Evolutionary conservation across 2,113 vertebrate genomes (phyloP).

Genomic region (Xenopus laevis): DNA sequence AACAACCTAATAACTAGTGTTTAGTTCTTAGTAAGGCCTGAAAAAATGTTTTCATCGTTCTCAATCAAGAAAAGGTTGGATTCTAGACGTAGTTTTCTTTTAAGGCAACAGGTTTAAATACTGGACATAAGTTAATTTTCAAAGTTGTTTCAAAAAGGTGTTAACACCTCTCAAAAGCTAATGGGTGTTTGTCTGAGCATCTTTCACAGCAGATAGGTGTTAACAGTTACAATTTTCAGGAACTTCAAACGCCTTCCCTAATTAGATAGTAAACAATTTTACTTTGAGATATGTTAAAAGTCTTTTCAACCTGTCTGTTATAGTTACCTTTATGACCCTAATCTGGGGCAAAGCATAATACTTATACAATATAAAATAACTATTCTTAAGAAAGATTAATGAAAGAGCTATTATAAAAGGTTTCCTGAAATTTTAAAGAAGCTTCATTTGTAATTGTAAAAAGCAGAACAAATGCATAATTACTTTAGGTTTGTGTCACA

Average conservation of each 20-base stretch:
- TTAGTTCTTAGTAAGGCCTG: conserved; percentile 2
- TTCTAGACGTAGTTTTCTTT: background rate
- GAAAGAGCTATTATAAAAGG: background rate
- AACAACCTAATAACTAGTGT: background rate
- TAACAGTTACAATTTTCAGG: background rate
- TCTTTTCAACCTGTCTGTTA: conserved; percentile 25
- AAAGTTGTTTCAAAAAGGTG: background rate
- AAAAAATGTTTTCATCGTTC: too few species aligned
- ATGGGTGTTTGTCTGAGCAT: too few species aligned
- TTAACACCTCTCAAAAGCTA: background rate
- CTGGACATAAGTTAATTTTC: background rate
- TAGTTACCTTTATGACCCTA: conserved; percentile 33
- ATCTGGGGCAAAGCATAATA: conserved; percentile 2
- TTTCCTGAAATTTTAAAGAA: too few species aligned
- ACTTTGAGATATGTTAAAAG: conserved; percentile 32
- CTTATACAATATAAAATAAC: background rate
- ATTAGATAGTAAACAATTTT: conserved; percentile 23
- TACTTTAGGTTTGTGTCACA: too few species aligned
- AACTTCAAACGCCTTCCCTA: conserved; percentile 31
- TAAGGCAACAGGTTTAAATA: background rate
- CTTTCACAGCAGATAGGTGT: background rate
- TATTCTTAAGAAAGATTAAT: background rate
- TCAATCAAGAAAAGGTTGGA: background rate
- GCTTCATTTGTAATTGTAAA: background rate
- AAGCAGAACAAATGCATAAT: background rate